Base-by-base conservation (phyloP, 2,113 vertebrate species). In the Leucosticte australis region DNA sequence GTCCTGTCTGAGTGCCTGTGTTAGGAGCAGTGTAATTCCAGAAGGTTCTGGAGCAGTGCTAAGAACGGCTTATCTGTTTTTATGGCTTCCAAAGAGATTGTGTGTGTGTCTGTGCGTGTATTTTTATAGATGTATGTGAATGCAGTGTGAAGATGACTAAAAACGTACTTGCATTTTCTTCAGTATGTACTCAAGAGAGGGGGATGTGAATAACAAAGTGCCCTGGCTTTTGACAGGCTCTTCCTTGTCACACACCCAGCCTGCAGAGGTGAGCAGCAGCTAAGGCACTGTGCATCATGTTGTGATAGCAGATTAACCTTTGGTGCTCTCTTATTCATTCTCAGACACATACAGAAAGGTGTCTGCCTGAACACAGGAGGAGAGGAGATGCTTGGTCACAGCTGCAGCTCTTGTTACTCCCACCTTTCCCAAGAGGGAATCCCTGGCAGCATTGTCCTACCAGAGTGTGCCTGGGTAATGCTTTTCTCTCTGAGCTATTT, bases 121-220 rank as follows among this genome's bases (percentile, higher is more conserved):
- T 96, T 96, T 96, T 94, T 96, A 94, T 89, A 80, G 42, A 19
- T 5, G 53, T 27, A 46, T 6, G 27, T 75, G 81, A 33, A 56
- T 68, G 62, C 47, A 18, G 83, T 59, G 89, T 90, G 95, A 96
- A 90, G 75, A 93, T 80, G 88, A 89, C 88, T 96, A 90, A 93
- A 96, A 90, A 42, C 12, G 11, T 49, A 11, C 64, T 92, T 89
- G 50, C 42, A 30, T 85, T 79, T 88, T 88, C 77, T 55, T 19
- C 33, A 67, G 46, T 31, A 14, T 27, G 35, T 70, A 44, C 47
- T 86, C 24, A 15, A 55, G 53, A 41, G 49, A 69, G 80, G 19
- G 30, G 39, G 33, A 42, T 35, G 22, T 17, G 63, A 67, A 47
- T 53, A 80, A 24, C 42, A 4, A 71, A 77, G 46, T 24, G 23